Percentiles rank a stretch among this genome's conserved stretches.
Evolutionary conservation across 2,113 vertebrate genomes (phyloP).

Genomic region (Charadrius vociferus): DNA sequence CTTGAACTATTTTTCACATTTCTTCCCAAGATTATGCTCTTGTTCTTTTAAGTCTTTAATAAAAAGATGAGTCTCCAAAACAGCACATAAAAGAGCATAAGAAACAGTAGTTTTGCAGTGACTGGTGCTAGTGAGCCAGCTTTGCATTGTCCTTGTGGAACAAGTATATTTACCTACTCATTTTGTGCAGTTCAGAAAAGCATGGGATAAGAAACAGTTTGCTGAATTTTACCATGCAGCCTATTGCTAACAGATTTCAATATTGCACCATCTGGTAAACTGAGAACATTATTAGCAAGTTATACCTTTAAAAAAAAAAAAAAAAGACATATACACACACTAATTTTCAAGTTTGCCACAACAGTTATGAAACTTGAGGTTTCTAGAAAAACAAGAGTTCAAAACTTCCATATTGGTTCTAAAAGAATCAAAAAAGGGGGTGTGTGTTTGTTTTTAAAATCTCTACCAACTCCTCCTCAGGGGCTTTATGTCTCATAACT

Average conservation of each 20-base stretch:
- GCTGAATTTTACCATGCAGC: not conserved
- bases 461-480: not conserved
- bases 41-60: conserved; percentile 18
- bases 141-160: not conserved
- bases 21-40: conserved; percentile 40
- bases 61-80: conserved; percentile 48
- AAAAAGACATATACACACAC: not conserved
- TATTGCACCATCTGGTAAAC: not conserved
- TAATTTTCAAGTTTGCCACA: not conserved
- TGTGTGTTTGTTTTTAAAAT: not conserved
- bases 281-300: not conserved
- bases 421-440: not conserved
- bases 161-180: not conserved
- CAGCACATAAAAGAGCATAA: not conserved
- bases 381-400: not conserved
- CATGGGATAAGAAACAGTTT: not conserved
- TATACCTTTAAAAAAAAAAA: not conserved
- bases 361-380: not conserved
- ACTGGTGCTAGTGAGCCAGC: not conserved
- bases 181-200: not conserved
- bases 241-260: not conserved
- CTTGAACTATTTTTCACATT: conserved; percentile 54
- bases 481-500: not conserved
- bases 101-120: not conserved
- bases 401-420: not conserved